phyloP scores from a whole-genome alignment of 2,797 vertebrate species.

The Emys orbicularis region DNA sequence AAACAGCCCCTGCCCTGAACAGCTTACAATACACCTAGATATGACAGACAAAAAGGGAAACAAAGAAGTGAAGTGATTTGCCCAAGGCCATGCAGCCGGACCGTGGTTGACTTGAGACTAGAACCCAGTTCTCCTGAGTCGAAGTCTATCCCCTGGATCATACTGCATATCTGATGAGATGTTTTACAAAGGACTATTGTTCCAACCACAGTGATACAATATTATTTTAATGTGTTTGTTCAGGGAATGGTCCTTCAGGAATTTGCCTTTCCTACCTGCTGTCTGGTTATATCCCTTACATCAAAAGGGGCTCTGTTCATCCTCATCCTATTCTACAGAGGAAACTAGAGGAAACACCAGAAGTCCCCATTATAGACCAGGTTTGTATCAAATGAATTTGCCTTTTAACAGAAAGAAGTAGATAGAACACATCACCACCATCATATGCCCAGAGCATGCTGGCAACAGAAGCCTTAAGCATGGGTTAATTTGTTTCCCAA shows the following conservation, averaged over 20 bases:
- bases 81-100: not conserved
- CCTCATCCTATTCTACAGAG: conserved; percentile 84
- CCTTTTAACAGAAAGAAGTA: not conserved
- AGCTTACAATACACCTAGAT: not conserved
- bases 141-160: not conserved
- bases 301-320: conserved; percentile 76
- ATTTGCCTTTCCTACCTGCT: conserved; percentile 87
- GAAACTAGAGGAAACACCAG: conserved; percentile 78
- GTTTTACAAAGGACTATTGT: not conserved
- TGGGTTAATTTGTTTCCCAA: not conserved
- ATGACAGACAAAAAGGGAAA: not conserved
- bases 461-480: not conserved
- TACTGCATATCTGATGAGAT: not conserved
- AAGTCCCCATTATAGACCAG: conserved; percentile 82
- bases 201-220: not conserved
- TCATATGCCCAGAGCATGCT: not conserved
- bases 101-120: not conserved
- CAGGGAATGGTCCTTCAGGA: conserved; percentile 87
- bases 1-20: not conserved
- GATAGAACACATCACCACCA: not conserved
- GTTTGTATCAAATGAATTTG: conserved; percentile 61
- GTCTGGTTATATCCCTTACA: conserved; percentile 83
- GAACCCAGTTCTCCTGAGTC: not conserved
- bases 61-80: not conserved
- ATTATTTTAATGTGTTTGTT: not conserved